Percentiles rank a stretch among this genome's conserved stretches.
These are phyloP conservation scores for Gambelia wislizenii DNA, from an alignment of 2,797 vertebrate genomes.

Conservation along the genomic window DNA sequence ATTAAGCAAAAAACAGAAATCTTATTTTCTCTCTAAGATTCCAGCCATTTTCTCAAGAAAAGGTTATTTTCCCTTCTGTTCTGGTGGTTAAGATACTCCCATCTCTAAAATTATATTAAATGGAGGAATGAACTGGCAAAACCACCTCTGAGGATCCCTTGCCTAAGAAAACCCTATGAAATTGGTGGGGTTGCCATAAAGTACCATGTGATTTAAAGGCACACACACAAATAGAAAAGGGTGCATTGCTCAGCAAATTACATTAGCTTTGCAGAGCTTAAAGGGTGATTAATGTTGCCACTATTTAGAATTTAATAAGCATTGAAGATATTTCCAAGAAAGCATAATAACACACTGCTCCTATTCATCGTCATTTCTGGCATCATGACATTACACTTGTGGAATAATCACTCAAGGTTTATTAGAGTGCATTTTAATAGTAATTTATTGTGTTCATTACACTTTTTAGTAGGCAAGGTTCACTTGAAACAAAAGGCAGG, in stretches of 20 bases:
- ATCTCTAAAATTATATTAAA: not conserved
- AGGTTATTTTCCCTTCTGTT: not conserved
- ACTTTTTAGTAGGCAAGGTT: conserved; percentile 40
- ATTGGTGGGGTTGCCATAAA: too few relatives aligned
- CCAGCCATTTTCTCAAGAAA: not conserved
- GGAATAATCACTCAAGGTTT: not conserved
- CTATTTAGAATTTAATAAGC: not conserved
- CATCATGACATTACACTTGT: not conserved
- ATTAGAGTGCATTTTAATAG: not conserved
- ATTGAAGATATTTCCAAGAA: not conserved
- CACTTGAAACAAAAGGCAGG: not conserved
- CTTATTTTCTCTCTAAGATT: not conserved
- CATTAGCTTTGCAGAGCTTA: not conserved
- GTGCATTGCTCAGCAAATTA: not conserved
- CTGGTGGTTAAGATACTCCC: not conserved
- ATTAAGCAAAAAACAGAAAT: too few relatives aligned
- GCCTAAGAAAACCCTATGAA: too few relatives aligned
- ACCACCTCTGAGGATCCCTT: too few relatives aligned
- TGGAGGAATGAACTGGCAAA: not conserved
- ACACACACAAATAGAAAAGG: not conserved
- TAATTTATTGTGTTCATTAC: not conserved
- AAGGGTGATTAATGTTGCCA: not conserved
- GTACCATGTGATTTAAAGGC: too few relatives aligned
- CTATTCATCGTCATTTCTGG: not conserved
- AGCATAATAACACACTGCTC: not conserved